These are phyloP conservation scores for Acrobasis consociella DNA, from an alignment of 2,888 invertebrate species.

Conservation along the genomic window DNA sequence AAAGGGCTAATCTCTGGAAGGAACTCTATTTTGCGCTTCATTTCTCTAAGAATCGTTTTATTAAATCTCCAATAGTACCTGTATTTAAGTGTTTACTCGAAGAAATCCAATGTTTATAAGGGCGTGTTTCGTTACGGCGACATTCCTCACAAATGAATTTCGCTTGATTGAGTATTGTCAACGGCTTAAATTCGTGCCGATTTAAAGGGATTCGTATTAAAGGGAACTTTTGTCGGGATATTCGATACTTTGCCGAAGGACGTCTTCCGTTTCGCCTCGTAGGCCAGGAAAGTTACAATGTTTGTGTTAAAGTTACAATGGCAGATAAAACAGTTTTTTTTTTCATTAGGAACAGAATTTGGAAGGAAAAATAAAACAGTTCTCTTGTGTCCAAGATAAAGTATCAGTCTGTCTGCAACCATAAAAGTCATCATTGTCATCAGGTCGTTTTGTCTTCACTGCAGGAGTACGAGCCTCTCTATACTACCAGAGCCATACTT, in stretches of 20 bases:
- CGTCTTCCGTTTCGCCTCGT: conserved; percentile 13
- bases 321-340: no score
- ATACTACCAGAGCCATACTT: no score
- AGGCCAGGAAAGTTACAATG: background rate
- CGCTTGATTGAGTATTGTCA: conserved; percentile 25
- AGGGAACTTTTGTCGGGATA: conserved; percentile 22
- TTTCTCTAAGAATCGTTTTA: conserved; percentile 59
- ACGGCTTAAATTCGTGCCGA: conserved; percentile 17
- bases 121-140: conserved; percentile 20
- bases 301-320: no score
- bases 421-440: no score
- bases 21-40: conserved; percentile 74
- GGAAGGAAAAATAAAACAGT: no score
- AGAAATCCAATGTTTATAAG: conserved; percentile 19
- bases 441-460: no score
- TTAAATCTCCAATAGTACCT: conserved; percentile 47
- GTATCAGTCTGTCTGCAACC: no score
- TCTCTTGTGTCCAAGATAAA: no score
- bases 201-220: conserved; percentile 19
- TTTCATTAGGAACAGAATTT: no score
- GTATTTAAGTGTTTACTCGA: conserved; percentile 31
- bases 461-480: no score
- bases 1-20: conserved; percentile 71
- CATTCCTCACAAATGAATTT: conserved; percentile 24
- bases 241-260: conserved; percentile 21